Percentiles rank a stretch among this genome's conserved stretches.
Evolutionary conservation across 2,113 vertebrate genomes (phyloP).

Genomic region (Alaudala cheleensis): DNA sequence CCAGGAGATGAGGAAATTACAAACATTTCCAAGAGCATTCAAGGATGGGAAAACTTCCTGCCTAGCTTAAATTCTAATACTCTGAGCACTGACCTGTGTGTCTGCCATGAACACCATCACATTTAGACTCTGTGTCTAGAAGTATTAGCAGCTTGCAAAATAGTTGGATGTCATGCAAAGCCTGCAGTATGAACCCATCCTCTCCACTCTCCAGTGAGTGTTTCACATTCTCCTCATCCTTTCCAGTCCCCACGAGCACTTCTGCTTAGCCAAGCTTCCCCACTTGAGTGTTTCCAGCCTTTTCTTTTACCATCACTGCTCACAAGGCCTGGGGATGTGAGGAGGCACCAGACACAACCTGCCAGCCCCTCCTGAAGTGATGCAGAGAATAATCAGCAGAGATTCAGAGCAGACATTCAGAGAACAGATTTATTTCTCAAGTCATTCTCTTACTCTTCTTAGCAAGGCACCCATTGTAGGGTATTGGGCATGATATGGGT

Average conservation of each 20-base stretch:
- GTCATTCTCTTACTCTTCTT: neutral
- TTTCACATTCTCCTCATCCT: neutral
- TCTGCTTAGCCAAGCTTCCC: neutral
- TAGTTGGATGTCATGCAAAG: neutral
- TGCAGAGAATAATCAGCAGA: no score
- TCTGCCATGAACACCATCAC: neutral
- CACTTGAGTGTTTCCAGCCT: neutral
- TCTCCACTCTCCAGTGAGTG: neutral
- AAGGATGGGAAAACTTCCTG: neutral
- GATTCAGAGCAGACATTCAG: neutral
- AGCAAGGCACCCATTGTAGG: neutral
- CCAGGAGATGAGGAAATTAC: neutral
- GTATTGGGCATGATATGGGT: neutral
- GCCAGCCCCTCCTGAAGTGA: neutral
- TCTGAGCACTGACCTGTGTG: neutral
- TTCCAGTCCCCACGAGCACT: neutral
- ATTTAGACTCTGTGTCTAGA: neutral
- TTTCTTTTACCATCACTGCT: neutral
- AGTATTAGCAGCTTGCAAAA: neutral
- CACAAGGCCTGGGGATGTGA: neutral
- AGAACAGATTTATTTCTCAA: neutral
- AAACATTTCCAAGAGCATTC: neutral
- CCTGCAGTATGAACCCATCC: neutral
- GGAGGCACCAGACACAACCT: neutral
- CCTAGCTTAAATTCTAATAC: neutral